Base-by-base conservation (phyloP, 2,113 vertebrate genomes). In the Aptenodytes patagonicus region DNA sequence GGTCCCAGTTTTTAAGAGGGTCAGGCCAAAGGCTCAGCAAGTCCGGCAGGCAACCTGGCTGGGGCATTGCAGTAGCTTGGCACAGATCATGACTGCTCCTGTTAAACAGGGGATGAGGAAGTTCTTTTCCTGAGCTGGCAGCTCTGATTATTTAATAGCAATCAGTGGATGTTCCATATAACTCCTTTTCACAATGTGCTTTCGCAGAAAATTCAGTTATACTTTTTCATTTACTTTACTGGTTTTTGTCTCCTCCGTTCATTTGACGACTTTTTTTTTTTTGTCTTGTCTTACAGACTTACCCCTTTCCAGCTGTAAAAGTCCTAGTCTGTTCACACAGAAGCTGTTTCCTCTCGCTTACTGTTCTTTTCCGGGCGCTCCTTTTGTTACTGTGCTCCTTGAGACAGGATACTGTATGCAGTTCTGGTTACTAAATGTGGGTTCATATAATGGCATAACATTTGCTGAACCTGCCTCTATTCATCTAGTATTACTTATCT, bases 11-110 rank as follows among this genome's bases (percentile, higher is more conserved):
- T 44, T 24, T 26, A 40, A 3, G 4, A 69, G 16, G 15, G 28
- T 47, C 34, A 24, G 22, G n/a, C 51, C 20, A 13, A 12, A 68
- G 61, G 34, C 38, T 55, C n/a, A 49, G 5, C 1, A 15, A 36
- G 70, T 20, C 8, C 4, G 21, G n/a, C 58, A 80, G 58, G 60
- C 61, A 38, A 52, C 0, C 2, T 29, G 54, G 26, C 2, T 28
- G 15, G 20, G 44, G 17, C 1, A 2, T 1, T 1, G 5, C 18
- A 57, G 29, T 2, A 71, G 19, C 34, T 44, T 2, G 2, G 54
- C 21, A 69, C 5, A 34, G 16, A 31, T 8, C 1, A 38, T 4
- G 21, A 40, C 22, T 13, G 6, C 24, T 61, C 9, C 40, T 42
- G 7, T 32, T 31, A 44, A 36, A 11, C 2, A 10, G 6, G 7